These are phyloP conservation scores for Vombatus ursinus DNA, from an alignment of 2,113 vertebrate genomes.

Conservation along the genomic window DNA sequence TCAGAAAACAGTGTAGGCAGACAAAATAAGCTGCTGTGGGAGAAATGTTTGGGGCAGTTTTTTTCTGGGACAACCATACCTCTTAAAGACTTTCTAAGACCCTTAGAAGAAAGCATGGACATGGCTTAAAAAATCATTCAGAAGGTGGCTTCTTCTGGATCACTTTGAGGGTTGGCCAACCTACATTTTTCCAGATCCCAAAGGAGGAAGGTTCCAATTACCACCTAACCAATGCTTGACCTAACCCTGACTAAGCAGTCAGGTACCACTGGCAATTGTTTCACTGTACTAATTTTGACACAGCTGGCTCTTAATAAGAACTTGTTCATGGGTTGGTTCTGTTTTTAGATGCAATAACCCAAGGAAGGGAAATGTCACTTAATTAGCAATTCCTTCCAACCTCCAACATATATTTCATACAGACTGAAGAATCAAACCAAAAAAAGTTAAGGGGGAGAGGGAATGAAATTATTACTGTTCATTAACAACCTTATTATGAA, in stretches of 20 bases:
- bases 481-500: not conserved
- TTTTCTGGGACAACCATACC: not conserved
- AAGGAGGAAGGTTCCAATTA: not conserved
- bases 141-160: not conserved
- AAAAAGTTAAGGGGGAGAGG: too few species aligned
- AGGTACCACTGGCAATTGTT: not conserved
- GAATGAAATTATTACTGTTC: not conserved
- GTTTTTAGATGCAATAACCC: not conserved
- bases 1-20: not conserved
- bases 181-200: not conserved
- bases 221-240: not conserved
- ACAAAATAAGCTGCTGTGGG: slow-evolving; percentile 21
- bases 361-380: not conserved
- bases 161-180: not conserved
- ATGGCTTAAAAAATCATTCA: not conserved
- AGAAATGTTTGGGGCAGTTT: slow-evolving; percentile 14
- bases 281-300: not conserved
- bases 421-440: not conserved
- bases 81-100: not conserved
- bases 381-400: not conserved
- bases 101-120: not conserved
- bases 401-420: not conserved
- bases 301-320: not conserved
- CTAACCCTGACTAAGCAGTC: not conserved
- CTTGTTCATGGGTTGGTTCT: not conserved